Evolutionary conservation across 2,888 invertebrate genomes (phyloP).

Genomic region (Cephonodes hylas): DNA sequence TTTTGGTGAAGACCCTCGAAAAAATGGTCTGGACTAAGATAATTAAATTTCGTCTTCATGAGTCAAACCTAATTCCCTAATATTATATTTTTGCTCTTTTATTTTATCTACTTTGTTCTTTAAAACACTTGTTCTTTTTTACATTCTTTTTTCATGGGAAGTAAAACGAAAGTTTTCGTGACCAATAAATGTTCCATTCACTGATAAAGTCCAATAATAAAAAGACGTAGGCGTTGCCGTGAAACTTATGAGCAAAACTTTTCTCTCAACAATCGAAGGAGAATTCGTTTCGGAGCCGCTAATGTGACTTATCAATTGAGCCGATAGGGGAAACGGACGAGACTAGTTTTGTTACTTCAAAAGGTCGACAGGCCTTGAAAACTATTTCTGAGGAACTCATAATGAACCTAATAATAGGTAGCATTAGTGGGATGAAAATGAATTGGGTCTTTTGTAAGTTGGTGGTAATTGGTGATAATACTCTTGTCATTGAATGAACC

Average conservation of each 20-base stretch:
- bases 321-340: not conserved
- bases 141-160: too few relatives aligned
- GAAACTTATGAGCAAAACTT: slow-evolving; percentile 6
- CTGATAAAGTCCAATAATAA: not conserved
- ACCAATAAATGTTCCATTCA: not conserved
- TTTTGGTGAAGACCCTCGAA: not conserved
- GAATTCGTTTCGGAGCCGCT: slow-evolving; percentile 3
- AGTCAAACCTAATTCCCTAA: too few relatives aligned
- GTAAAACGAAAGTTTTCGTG: not conserved
- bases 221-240: not conserved
- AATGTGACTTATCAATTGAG: slow-evolving; percentile 3
- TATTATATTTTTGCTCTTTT: too few relatives aligned
- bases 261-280: not conserved
- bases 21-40: too few relatives aligned
- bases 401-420: not conserved
- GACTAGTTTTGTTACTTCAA: slow-evolving; percentile 5
- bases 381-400: not conserved
- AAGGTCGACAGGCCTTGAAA: not conserved
- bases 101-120: too few relatives aligned
- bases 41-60: not conserved
- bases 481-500: too few relatives aligned
- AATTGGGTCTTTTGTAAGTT: not conserved
- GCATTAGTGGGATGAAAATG: not conserved
- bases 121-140: too few relatives aligned
- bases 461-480: too few relatives aligned